These are phyloP conservation scores for Sclerodermus sp. DNA, from an alignment of 2,888 invertebrate species.

Conservation along the genomic window DNA sequence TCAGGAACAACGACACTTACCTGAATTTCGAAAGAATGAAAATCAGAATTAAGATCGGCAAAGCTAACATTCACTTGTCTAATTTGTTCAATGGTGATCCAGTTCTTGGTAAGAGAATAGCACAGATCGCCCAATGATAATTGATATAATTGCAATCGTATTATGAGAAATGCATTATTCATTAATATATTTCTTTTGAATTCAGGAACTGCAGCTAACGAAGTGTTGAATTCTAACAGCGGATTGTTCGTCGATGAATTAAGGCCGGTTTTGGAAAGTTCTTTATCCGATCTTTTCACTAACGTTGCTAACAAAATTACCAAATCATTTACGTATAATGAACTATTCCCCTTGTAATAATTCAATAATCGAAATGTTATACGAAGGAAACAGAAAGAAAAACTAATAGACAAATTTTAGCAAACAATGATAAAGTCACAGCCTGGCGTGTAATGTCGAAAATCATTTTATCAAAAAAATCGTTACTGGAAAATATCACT, in stretches of 20 bases:
- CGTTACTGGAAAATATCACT: too few species aligned
- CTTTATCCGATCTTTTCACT: conserved; percentile 68
- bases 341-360: conserved; percentile 63
- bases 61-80: conserved; percentile 65
- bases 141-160: too few species aligned
- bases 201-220: conserved; percentile 68
- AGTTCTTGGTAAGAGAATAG: conserved; percentile 60
- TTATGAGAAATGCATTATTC: too few species aligned
- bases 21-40: conserved; percentile 68
- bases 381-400: conserved; percentile 9
- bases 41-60: conserved; percentile 65
- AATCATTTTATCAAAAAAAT: too few species aligned
- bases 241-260: conserved; percentile 70
- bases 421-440: too few species aligned
- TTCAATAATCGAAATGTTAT: background rate
- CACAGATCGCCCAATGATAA: too few species aligned
- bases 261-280: conserved; percentile 66
- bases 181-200: conserved; percentile 3
- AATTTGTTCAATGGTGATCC: conserved; percentile 72
- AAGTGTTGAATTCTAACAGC: conserved; percentile 70
- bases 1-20: conserved; percentile 62
- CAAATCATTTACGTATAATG: conserved; percentile 69
- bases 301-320: conserved; percentile 73
- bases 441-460: too few species aligned
- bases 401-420: too few species aligned